These are phyloP conservation scores for Callyntrura sp. DNA, from an alignment of 2,888 invertebrate genomes.

Conservation along the genomic window DNA sequence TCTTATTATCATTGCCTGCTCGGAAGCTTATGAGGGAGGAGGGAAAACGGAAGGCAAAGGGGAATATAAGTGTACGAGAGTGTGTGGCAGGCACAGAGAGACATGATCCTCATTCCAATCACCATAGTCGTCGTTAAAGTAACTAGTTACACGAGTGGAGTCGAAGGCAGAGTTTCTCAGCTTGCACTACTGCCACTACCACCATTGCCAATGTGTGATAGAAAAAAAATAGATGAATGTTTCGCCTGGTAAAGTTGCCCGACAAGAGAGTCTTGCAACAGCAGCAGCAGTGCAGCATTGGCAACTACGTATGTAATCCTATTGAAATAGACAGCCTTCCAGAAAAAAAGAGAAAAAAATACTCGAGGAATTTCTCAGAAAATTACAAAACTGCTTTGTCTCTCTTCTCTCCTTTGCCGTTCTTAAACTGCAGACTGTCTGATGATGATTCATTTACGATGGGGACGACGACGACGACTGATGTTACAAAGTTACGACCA, in stretches of 20 bases:
- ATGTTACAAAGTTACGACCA: constrained; percentile 58
- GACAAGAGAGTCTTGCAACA: background rate
- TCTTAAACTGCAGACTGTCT: constrained; percentile 7
- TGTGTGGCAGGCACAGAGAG: background rate
- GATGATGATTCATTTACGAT: constrained; percentile 64
- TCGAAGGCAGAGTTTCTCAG: background rate
- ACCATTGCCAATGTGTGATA: background rate
- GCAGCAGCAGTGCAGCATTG: background rate
- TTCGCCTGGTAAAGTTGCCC: background rate
- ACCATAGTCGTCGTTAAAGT: background rate
- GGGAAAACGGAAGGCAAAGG: background rate
- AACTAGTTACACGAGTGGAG: background rate
- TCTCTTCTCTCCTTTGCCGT: background rate
- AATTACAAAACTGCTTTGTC: constrained; percentile 32
- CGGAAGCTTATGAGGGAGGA: background rate
- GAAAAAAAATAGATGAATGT: background rate
- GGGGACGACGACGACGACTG: constrained; percentile 20
- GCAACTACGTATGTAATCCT: background rate
- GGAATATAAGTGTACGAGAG: background rate
- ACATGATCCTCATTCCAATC: constrained; percentile 4
- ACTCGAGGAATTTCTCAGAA: constrained; percentile 22
- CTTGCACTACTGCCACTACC: background rate
- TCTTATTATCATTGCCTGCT: background rate
- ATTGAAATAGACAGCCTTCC: background rate
- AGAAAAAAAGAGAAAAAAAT: background rate